Evolutionary conservation across 2,113 vertebrate species (phyloP).

Genomic region (Dissostichus mawsoni): DNA sequence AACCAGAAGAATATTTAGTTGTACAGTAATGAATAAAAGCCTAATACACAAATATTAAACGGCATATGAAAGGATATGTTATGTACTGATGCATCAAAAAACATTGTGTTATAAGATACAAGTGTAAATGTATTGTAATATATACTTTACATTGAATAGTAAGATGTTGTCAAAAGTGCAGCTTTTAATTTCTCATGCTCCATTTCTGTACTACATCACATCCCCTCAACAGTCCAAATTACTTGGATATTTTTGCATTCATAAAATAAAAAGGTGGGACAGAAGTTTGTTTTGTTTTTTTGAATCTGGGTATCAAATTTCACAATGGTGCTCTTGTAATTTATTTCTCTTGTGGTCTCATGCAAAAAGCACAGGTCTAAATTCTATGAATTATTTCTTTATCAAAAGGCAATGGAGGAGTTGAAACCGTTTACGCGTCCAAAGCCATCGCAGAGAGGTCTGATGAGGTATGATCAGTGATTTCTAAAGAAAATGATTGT

Average conservation of each 20-base stretch:
- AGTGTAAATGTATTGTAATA: too few relatives aligned
- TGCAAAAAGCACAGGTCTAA: too few relatives aligned
- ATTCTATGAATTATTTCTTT: slow-evolving; percentile 13
- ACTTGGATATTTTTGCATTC: neutral
- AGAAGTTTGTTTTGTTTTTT: neutral
- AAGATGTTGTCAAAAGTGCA: neutral
- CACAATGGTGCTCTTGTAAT: too few relatives aligned
- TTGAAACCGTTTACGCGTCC: slow-evolving; percentile 56
- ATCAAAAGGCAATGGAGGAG: slow-evolving; percentile 64
- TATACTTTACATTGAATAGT: neutral
- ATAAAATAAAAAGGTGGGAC: neutral
- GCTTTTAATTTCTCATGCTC: neutral
- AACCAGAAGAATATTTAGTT: neutral
- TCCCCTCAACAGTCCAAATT: neutral
- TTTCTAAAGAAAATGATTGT: neutral
- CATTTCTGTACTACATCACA: too few relatives aligned
- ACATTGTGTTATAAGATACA: too few relatives aligned
- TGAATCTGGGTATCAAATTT: neutral
- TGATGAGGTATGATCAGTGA: slow-evolving; percentile 60
- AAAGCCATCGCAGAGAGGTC: slow-evolving; percentile 61
- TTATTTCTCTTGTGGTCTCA: too few relatives aligned
- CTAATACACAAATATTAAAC: neutral
- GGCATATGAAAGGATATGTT: neutral
- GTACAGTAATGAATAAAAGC: neutral
- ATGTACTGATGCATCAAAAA: neutral